These are phyloP conservation scores for Leiothrix lutea DNA, from an alignment of 2,113 vertebrate genomes.

Conservation along the genomic window DNA sequence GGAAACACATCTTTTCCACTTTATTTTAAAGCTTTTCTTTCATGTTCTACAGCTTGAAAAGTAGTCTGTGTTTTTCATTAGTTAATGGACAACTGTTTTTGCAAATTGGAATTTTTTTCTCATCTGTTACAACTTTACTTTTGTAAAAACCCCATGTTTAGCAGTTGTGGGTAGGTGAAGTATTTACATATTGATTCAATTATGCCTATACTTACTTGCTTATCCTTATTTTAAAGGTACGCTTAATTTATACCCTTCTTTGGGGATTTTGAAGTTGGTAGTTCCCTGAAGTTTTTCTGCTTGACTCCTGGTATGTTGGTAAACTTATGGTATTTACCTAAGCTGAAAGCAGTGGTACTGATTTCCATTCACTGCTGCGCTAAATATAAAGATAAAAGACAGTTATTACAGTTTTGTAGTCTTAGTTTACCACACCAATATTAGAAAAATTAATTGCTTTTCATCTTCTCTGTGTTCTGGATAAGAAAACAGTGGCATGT, in stretches of 20 bases:
- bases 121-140: background rate
- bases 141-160: background rate
- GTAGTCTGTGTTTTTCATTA: background rate
- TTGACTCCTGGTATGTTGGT: background rate
- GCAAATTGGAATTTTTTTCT: background rate
- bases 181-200: background rate
- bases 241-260: background rate
- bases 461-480: background rate
- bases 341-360: background rate
- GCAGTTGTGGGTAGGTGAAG: background rate
- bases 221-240: background rate
- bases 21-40: background rate
- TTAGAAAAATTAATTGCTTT: background rate
- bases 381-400: background rate
- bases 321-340: background rate
- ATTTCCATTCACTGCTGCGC: background rate
- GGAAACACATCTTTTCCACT: background rate
- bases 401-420: background rate
- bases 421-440: background rate
- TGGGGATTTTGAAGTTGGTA: background rate
- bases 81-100: background rate
- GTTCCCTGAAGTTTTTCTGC: background rate
- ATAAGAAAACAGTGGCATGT: background rate
- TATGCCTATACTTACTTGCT: background rate
- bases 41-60: background rate